Percentiles rank a stretch among this genome's conserved stretches.
These are phyloP conservation scores for Phengaris alcon DNA, from an alignment of 2,888 invertebrate species.

Conservation along the genomic window DNA sequence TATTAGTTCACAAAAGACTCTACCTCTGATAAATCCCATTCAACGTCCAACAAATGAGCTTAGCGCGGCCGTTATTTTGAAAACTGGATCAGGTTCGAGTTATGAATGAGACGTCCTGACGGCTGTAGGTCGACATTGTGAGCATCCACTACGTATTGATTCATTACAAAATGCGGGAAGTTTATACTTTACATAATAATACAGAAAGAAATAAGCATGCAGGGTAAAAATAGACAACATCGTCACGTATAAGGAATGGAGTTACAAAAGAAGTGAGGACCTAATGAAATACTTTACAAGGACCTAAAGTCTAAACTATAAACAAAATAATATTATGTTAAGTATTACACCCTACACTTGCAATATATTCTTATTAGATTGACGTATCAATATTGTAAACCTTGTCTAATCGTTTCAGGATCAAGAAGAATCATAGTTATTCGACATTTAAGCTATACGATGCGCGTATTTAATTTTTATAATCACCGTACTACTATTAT, in stretches of 20 bases:
- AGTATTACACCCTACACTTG: no score
- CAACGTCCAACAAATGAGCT: not conserved
- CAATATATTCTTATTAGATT: no score
- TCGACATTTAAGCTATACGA: no score
- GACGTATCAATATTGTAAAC: no score
- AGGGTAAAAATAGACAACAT: constrained; percentile 1
- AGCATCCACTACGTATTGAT: constrained; percentile 32
- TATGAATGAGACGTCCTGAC: constrained; percentile 71
- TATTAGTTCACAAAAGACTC: not conserved
- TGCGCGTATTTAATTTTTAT: no score
- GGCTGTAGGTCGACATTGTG: constrained; percentile 30
- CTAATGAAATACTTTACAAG: not conserved
- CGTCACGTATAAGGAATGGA: not conserved
- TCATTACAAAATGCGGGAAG: constrained; percentile 37
- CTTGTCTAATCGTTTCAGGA: no score
- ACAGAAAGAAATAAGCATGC: not conserved
- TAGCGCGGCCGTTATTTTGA: constrained; percentile 29
- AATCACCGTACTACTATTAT: no score
- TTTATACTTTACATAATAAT: constrained; percentile 31
- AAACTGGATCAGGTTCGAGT: constrained; percentile 40
- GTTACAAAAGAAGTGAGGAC: no score
- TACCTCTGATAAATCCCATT: not conserved
- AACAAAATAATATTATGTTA: no score
- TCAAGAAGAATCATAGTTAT: no score
- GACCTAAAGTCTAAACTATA: no score